Percentiles rank a stretch among this genome's conserved stretches.
These are phyloP conservation scores for Andricus grossulariae DNA, from an alignment of 1,140 invertebrate species.

Conservation along the genomic window DNA sequence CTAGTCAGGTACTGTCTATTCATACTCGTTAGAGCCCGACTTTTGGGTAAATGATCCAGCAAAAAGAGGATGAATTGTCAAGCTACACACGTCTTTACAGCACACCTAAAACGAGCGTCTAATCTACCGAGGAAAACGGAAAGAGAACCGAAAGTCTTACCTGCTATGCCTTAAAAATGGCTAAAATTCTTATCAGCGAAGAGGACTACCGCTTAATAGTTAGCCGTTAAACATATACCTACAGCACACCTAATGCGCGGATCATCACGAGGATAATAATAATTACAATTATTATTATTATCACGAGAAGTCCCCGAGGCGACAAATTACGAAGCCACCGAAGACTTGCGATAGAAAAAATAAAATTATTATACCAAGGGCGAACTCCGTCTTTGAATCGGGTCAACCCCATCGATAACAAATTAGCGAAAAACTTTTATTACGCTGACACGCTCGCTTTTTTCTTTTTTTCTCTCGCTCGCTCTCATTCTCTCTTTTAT, in stretches of 20 bases:
- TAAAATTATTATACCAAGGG: constrained; percentile 62
- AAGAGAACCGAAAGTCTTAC: constrained; percentile 19
- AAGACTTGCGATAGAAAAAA: constrained; percentile 56
- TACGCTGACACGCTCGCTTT: background rate
- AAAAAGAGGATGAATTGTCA: constrained; percentile 59
- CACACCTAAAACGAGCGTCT: constrained; percentile 53
- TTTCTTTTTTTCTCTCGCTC: constrained; percentile 7
- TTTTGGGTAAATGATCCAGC: background rate
- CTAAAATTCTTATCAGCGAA: constrained; percentile 30
- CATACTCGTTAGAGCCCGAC: no score
- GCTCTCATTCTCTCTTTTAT: constrained; percentile 6
- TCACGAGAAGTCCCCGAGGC: constrained; percentile 3
- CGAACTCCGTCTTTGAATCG: constrained; percentile 10
- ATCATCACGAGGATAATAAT: constrained; percentile 15
- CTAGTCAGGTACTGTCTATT: no score
- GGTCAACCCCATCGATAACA: constrained; percentile 55
- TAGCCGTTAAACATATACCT: background rate
- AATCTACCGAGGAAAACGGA: constrained; percentile 52
- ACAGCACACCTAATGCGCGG: constrained; percentile 23
- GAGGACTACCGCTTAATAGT: constrained; percentile 2
- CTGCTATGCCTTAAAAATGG: background rate
- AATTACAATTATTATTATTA: constrained; percentile 35
- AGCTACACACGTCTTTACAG: constrained; percentile 68
- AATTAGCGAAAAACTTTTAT: constrained; percentile 51
- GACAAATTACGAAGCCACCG: background rate